Evolutionary conservation across 2,797 vertebrate genomes (phyloP).

Genomic region (Pipistrellus kuhlii): DNA sequence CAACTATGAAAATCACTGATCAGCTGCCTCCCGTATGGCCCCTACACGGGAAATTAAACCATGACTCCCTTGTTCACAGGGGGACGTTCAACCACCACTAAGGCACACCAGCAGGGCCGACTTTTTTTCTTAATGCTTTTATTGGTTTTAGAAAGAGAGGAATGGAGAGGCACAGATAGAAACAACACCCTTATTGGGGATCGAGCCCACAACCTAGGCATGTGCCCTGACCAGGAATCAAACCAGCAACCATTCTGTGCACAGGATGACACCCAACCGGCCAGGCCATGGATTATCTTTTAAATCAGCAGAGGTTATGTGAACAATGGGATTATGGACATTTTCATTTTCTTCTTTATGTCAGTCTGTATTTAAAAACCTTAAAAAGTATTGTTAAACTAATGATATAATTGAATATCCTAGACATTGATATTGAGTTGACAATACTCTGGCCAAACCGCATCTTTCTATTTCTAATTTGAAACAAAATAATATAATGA

Average conservation of each 20-base stretch:
- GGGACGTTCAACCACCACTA: too few species aligned
- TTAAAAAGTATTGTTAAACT: neutral
- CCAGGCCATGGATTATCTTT: neutral
- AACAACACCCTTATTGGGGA: too few species aligned
- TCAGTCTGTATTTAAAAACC: neutral
- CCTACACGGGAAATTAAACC: too few species aligned
- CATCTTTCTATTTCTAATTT: conserved; percentile 3
- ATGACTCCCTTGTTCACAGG: too few species aligned
- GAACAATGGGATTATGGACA: neutral
- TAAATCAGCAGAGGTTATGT: neutral
- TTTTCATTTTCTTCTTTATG: conserved; percentile 7
- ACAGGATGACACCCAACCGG: too few species aligned
- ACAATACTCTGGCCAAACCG: neutral
- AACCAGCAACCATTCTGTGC: neutral
- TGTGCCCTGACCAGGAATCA: neutral
- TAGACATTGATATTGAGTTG: neutral
- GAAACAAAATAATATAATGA: neutral
- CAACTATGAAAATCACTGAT: neutral
- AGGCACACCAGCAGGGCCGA: too few species aligned
- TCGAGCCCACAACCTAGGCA: neutral
- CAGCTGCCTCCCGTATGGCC: too few species aligned
- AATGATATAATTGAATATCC: neutral
- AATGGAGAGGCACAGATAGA: too few species aligned
- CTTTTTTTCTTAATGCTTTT: too few species aligned
- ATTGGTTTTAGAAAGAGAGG: too few species aligned